Conservation (phyloP, 2,888 invertebrate species). For the Acleris sparsana region DNA sequence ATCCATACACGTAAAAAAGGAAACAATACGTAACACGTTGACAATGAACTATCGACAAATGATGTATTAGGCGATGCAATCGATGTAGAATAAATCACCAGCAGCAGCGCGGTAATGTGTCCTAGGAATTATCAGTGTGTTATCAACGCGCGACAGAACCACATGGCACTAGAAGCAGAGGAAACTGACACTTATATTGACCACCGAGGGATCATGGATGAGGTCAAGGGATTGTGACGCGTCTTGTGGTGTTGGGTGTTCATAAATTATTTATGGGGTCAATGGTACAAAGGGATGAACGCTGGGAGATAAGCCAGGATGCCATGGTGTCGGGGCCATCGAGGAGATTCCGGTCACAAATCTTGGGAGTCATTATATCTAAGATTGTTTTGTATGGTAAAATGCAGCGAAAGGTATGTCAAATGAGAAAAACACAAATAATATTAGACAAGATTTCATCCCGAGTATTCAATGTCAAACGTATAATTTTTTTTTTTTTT, state of each 20-base stretch:
- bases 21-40: conserved; percentile 37
- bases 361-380: background rate
- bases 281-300: conserved; percentile 37
- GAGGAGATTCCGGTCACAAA: background rate
- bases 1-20: conserved; percentile 32
- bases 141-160: conserved; percentile 23
- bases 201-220: background rate
- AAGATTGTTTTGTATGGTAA: background rate
- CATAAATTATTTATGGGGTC: conserved; percentile 38
- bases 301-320: conserved; percentile 27
- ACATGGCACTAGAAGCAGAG: background rate
- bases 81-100: conserved; percentile 38
- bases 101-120: conserved; percentile 33
- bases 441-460: background rate
- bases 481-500: too few species aligned
- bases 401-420: background rate
- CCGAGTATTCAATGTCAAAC: too few species aligned
- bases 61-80: conserved; percentile 38
- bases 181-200: conserved; percentile 3
- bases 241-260: conserved; percentile 30
- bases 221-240: background rate
- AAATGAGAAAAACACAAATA: background rate
- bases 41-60: conserved; percentile 38
- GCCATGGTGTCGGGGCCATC: conserved; percentile 17
- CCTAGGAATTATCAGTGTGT: conserved; percentile 26